Evolutionary conservation across 2,888 invertebrate genomes (phyloP), one percentile per base, ranked within the genome.

Genomic region (Cheilosia soror): DNA sequence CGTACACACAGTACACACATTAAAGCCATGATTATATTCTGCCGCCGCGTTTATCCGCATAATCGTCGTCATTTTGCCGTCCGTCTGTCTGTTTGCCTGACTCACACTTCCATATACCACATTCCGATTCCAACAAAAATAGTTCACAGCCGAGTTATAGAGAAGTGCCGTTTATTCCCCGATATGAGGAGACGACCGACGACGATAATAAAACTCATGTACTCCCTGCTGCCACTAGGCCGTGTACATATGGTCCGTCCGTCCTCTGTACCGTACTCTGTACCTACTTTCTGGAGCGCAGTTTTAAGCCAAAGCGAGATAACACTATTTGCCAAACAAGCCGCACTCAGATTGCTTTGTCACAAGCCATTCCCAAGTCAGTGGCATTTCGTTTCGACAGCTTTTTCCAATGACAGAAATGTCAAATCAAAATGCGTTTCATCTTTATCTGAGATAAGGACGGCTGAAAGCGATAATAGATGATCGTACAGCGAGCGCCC

Each of bases 301-400:
- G 76, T 81, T 85, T 85, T 72, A 49, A 85, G 85, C 81, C 85
- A 77, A 81, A 72, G 66, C 68, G 77, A 71, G 85, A 85, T 85
- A 85, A 85, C 81, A 76, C 40, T 85, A 81, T 81, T 81, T 77
- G 72, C 72, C 85, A 77, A 80, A 72, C 51, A 57, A 65, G 62
- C 78, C 71, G 9, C 62, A 33, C 63, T 44, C 51, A 37, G n/a
- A 7, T 20, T 37, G 31, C 37, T 58, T 58, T 58, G 33, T 58
- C 69, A 44, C 62, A 80, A 40, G 55, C 68, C 62, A 37, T 37
- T 58, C 9, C 37, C 7, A 33, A 29, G 13, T 31, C 13, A 29
- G 3, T n/a, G 27, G 5, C 15, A 25, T 40, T 47, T 51, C 27
- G 4, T 63, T 63, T 62, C 55, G 68, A 68, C 68, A 51, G 15